Percentiles rank a stretch among this genome's conserved stretches.
Evolutionary conservation across 2,113 vertebrate genomes (phyloP).

Genomic region (Silurus asotus): DNA sequence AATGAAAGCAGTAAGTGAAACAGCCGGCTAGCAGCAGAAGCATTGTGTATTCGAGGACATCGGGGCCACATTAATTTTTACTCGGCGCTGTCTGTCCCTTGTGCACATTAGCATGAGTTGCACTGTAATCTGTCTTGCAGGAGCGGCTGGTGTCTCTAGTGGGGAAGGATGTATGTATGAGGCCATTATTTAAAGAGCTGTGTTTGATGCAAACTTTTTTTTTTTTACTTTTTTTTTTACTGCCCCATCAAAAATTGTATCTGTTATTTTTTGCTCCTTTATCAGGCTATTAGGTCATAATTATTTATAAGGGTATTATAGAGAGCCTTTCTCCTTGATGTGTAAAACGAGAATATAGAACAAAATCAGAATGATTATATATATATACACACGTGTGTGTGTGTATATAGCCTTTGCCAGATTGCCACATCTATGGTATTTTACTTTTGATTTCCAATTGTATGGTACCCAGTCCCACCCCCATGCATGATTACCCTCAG

Average conservation of each 20-base stretch:
- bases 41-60: constrained; percentile 77
- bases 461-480: background rate
- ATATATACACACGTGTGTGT: no score
- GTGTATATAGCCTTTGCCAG: background rate
- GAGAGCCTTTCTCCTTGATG: constrained; percentile 15
- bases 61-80: constrained; percentile 80
- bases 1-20: constrained; percentile 78
- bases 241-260: constrained; percentile 31
- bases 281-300: constrained; percentile 12
- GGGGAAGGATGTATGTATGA: constrained; percentile 67
- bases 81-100: constrained; percentile 77
- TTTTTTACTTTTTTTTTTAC: background rate
- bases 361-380: background rate
- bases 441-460: background rate
- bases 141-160: constrained; percentile 74
- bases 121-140: constrained; percentile 79
- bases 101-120: constrained; percentile 81
- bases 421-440: background rate
- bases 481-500: constrained; percentile 31
- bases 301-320: background rate
- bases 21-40: constrained; percentile 75
- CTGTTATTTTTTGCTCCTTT: constrained; percentile 40
- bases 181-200: constrained; percentile 62
- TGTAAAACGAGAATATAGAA: background rate
- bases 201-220: constrained; percentile 49